Base-by-base conservation (phyloP, 1,140 invertebrate genomes). In the Drosophila bipectinata region DNA sequence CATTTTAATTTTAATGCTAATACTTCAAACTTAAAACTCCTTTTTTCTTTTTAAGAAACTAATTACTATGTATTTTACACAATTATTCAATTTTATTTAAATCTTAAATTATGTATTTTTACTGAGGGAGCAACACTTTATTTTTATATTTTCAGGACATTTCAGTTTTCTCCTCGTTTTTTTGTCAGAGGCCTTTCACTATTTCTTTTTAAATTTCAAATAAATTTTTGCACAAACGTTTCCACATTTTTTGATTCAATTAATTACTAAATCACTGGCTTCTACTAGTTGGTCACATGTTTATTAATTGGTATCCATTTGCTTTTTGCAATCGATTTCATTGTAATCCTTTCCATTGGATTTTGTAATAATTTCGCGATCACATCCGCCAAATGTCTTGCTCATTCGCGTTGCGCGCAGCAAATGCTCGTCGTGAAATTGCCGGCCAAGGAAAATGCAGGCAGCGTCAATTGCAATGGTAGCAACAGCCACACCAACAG, bases 401-500 rank as follows among this genome's bases (percentile, higher is more conserved):
- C 60, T 55, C 48, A 73, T 54, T 77, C 58, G 72, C 66, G 76
- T 37, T 58, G 49, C 69, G 66, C 63, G 44, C 62, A 67, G 73
- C 75, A 75, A 87, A 88, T 87, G 83, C 57, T 52, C 53, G 60
- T 60, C 67, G 53, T 48, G 63, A 77, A 77, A 69, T 61, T 41
- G 56, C 51, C 71, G 15, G 24, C 26, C 32, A 63, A 68, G 55
- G 78, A 81, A 80, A 85, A 66, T 69, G 83, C 79, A 72, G 49
- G 15, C 49, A 12, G 41, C 62, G 9, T n/a, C 74, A 59, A 69
- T 26, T 57, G 39, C 32, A 66, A 32, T 30, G 48, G 10, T 30
- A 55, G 24, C 59, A 44, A 10, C 18, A 12, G 37, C 47, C 26
- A 28, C 18, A 12, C 26, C 47, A 32, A 28, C 21, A 3, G 21